These are phyloP conservation scores for Ctenoplectra terminalis DNA, from an alignment of 1,140 invertebrate species.

Conservation along the genomic window DNA sequence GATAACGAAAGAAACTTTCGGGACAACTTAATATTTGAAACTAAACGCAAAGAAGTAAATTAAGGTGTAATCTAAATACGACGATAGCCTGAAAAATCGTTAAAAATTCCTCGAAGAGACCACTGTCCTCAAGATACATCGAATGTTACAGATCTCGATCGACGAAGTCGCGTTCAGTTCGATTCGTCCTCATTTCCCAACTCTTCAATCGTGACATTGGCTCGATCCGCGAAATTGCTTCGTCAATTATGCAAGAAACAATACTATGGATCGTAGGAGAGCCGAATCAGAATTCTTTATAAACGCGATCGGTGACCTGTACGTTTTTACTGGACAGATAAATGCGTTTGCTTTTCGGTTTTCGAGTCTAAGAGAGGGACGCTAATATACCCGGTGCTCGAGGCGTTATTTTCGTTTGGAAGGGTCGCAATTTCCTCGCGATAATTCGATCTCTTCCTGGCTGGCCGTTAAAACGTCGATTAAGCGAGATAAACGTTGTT, in stretches of 20 bases:
- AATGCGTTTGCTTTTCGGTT: background rate
- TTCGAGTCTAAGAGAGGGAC: background rate
- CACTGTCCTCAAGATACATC: too few relatives aligned
- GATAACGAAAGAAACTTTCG: too few relatives aligned
- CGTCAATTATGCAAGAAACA: conserved; percentile 59
- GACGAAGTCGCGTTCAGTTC: background rate
- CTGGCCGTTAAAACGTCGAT: conserved; percentile 32
- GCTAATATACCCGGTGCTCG: background rate
- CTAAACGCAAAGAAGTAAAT: too few relatives aligned
- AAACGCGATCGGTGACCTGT: conserved; percentile 16
- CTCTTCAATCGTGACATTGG: background rate
- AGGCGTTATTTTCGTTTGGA: background rate
- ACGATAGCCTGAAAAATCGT: too few relatives aligned
- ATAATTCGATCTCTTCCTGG: conserved; percentile 30
- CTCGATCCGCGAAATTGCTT: conserved; percentile 48
- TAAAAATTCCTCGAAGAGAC: too few relatives aligned
- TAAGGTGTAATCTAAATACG: too few relatives aligned
- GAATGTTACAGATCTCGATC: background rate
- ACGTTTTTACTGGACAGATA: background rate
- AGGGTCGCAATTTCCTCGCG: conserved; percentile 1
- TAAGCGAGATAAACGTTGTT: conserved; percentile 43
- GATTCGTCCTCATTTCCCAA: background rate
- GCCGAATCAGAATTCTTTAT: conserved; percentile 20
- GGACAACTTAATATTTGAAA: too few relatives aligned
- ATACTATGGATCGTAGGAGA: conserved; percentile 15